Percentiles rank a stretch among this genome's conserved stretches.
Evolutionary conservation across 1,140 invertebrate species (phyloP).

Genomic region (Nasonia vitripennis): DNA sequence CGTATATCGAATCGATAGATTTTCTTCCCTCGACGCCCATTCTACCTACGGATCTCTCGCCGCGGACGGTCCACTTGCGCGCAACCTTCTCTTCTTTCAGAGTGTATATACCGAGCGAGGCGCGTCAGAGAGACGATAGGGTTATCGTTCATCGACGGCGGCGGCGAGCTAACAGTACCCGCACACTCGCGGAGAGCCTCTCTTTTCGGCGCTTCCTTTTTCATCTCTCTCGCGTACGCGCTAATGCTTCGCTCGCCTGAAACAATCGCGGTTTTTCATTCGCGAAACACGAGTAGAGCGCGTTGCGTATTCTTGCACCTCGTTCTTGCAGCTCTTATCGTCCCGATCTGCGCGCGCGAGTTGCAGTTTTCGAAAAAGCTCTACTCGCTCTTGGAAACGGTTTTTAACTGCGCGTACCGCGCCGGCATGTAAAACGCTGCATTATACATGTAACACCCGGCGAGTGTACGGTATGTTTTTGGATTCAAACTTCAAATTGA

Average conservation of each 20-base stretch:
- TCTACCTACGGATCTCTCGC: slow-evolving; percentile 14
- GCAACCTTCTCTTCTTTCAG: neutral
- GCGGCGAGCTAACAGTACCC: neutral
- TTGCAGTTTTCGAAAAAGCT: too few relatives aligned
- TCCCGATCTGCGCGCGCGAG: too few relatives aligned
- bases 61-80: slow-evolving; percentile 19
- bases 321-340: too few relatives aligned
- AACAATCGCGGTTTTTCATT: too few relatives aligned
- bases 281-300: too few relatives aligned
- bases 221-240: neutral
- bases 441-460: too few relatives aligned
- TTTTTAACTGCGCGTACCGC: too few relatives aligned
- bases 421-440: too few relatives aligned
- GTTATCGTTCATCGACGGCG: slow-evolving; percentile 3
- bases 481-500: too few relatives aligned
- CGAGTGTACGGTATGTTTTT: too few relatives aligned
- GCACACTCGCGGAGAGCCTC: neutral
- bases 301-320: too few relatives aligned
- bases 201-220: neutral
- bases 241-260: neutral
- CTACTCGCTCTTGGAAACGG: too few relatives aligned
- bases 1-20: slow-evolving; percentile 41
- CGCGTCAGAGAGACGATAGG: neutral
- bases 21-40: slow-evolving; percentile 44
- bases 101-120: neutral